These are phyloP conservation scores for Loxodonta africana DNA, from an alignment of 2,113 vertebrate genomes.

Conservation along the genomic window DNA sequence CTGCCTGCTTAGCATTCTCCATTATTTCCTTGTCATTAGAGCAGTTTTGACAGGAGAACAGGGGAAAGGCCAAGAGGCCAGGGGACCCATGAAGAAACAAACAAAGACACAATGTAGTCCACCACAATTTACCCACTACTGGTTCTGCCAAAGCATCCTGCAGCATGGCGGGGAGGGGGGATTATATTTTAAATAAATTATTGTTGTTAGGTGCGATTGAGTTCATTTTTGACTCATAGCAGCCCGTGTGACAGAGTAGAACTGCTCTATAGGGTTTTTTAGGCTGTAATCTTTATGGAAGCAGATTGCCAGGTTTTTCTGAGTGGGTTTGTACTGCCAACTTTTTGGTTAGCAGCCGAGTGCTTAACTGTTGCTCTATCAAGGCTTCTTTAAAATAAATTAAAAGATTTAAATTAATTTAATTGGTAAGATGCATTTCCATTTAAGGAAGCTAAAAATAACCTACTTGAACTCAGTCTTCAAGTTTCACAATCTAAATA, in stretches of 20 bases:
- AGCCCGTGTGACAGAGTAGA: too few species aligned
- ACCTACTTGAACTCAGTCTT: background rate
- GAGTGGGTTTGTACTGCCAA: too few species aligned
- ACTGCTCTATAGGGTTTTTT: too few species aligned
- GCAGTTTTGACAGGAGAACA: background rate
- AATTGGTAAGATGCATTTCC: constrained; percentile 2
- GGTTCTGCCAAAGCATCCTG: background rate
- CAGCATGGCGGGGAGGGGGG: too few species aligned
- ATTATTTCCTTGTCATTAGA: background rate
- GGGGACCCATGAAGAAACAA: background rate
- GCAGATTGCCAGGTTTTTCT: too few species aligned
- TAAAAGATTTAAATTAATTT: background rate
- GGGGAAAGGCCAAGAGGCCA: background rate
- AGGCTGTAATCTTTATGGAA: too few species aligned
- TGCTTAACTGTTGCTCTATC: too few species aligned
- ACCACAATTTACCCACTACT: background rate
- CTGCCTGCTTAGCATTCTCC: background rate
- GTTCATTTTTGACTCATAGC: too few species aligned
- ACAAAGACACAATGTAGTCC: background rate
- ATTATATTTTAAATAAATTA: background rate
- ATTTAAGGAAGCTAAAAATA: constrained; percentile 22
- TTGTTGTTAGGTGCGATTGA: too few species aligned
- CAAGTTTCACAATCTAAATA: background rate
- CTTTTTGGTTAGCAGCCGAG: too few species aligned
- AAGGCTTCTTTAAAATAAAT: too few species aligned